Evolutionary conservation across 1,140 invertebrate genomes (phyloP), one percentile per base, ranked within the genome.

Genomic region (Diachasmimorpha longicaudata): DNA sequence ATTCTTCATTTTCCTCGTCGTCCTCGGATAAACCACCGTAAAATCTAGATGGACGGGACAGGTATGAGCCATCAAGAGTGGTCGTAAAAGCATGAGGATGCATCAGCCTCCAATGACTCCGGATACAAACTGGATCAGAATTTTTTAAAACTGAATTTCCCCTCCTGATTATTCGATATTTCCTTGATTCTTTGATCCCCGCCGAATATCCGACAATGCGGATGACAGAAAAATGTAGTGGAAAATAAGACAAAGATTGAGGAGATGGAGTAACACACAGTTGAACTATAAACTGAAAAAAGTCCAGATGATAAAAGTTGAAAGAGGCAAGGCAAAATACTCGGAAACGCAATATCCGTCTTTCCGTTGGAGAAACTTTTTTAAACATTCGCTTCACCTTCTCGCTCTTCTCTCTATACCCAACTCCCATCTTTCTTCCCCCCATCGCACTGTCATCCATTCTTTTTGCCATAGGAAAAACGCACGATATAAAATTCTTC

Each of bases 381-480:
- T 78, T 77, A 78, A 78, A 72, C 72, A 77, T 71, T 79, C 71
- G 72, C 70, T 79, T n/a, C 74, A 77, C 77, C 77, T 77, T 79
- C 67, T 72, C 69, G 48, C 73, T 36, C 63, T 23, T 23, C 46
- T 31, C 19, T 63, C 39, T 46, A 11, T 46, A 46, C 44, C 44
- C 74, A 44, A 31, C 44, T 74, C 74, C 44, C 23, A 58, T 66
- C 52, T 52, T 36, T 42, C 63, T 69, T 67, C 48, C 21, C 2
- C 42, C 23, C 48, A 52, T 44, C 42, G 14, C 23, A 25, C 39
- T 69, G 31, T 44, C 39, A 19, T 69, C 67, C 36, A 69, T 37
- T 69, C 67, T 16, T 69, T 21, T 69, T 10, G 36, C 36, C 67
- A 42, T 69, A 69, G 44, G 23, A 36, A 46, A 68, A 39, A 77